Conservation (phyloP, 2,113 vertebrate genomes). For the Tricholaema leucomelas region DNA sequence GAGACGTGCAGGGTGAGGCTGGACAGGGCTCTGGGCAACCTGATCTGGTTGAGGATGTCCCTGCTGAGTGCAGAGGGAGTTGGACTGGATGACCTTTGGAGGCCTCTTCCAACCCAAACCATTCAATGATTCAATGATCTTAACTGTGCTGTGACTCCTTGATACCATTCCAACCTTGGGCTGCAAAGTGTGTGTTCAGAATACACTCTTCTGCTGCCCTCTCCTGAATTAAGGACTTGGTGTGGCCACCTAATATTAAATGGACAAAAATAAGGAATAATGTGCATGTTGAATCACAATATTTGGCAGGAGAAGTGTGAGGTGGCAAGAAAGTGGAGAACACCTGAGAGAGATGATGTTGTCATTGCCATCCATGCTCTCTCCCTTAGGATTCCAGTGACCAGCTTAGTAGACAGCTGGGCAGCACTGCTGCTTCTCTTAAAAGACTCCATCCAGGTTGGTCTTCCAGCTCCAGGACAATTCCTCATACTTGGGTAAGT, state of each 20-base stretch:
- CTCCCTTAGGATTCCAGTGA: constrained; percentile 88
- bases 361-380: neutral
- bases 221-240: neutral
- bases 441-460: constrained; percentile 94
- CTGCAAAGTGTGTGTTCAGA: neutral
- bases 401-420: constrained; percentile 96
- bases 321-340: neutral
- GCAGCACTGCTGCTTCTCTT: constrained; percentile 89
- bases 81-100: too few relatives aligned
- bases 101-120: too few relatives aligned
- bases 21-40: too few relatives aligned
- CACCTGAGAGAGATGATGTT: neutral
- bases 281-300: neutral
- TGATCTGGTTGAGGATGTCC: too few relatives aligned
- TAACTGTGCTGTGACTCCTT: neutral
- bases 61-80: too few relatives aligned
- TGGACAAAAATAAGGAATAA: neutral
- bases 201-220: neutral
- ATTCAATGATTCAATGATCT: neutral
- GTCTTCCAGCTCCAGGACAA: constrained; percentile 93
- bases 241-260: neutral
- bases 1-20: too few relatives aligned
- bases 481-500: constrained; percentile 95
- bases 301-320: neutral
- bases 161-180: neutral